Evolutionary conservation across 2,797 vertebrate genomes (phyloP).

Genomic region (Danio kyathit): DNA sequence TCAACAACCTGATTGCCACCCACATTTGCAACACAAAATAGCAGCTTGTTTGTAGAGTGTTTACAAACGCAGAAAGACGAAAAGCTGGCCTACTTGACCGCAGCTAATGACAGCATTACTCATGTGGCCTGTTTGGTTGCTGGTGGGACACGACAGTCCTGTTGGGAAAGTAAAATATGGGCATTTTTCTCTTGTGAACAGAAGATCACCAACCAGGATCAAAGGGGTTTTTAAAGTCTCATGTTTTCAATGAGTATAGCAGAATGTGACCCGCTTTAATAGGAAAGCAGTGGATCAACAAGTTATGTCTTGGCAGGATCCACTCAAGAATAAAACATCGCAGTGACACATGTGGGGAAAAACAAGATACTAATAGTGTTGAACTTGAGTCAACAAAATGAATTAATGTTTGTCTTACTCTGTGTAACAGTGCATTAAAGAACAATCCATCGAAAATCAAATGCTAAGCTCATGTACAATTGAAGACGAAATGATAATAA

Average conservation of each 20-base stretch:
- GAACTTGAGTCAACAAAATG: background rate
- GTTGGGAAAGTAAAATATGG: conserved; percentile 50
- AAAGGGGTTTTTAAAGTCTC: conserved; percentile 64
- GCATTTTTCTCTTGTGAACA: conserved; percentile 48
- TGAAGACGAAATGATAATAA: too few relatives aligned
- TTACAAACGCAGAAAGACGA: conserved; percentile 26
- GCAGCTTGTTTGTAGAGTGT: conserved; percentile 46
- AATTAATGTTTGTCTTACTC: conserved; percentile 14
- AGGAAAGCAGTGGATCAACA: conserved; percentile 69
- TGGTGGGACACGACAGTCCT: conserved; percentile 47
- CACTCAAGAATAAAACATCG: conserved; percentile 17
- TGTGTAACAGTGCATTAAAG: background rate
- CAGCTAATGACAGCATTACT: conserved; percentile 68
- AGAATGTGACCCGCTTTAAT: conserved; percentile 74
- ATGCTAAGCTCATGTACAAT: background rate
- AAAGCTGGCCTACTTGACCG: conserved; percentile 57
- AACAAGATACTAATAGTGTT: conserved; percentile 29
- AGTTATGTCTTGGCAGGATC: conserved; percentile 68
- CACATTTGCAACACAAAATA: conserved; percentile 64
- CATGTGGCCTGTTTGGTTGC: conserved; percentile 64
- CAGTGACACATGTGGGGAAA: conserved; percentile 1
- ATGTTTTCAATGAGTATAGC: conserved; percentile 69
- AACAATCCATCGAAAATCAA: conserved; percentile 5
- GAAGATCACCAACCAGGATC: conserved; percentile 74
- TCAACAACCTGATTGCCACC: conserved; percentile 63